A percentile compares a stretch with the other conserved stretches of the same genome.
Evolutionary conservation across 2,888 invertebrate species (phyloP).

Genomic region (Eustalomyia histrio): DNA sequence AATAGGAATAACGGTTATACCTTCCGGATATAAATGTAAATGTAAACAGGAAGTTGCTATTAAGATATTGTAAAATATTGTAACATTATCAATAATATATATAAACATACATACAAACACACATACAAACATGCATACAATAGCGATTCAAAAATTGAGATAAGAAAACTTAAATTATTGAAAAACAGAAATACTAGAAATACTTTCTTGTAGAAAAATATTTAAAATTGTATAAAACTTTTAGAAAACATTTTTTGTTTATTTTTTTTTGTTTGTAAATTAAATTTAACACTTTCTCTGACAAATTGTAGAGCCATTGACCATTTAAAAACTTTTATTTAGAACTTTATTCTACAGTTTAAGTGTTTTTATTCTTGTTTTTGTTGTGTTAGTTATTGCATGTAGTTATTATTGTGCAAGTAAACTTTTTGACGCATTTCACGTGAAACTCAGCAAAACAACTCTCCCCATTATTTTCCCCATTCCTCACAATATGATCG

Average conservation of each 20-base stretch:
- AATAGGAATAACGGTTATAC: slow-evolving; percentile 3
- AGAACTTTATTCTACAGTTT: slow-evolving; percentile 5
- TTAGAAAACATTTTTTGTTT: slow-evolving; percentile 28
- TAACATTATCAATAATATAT: background rate
- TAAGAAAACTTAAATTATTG: slow-evolving; percentile 1
- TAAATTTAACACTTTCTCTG: slow-evolving; percentile 61
- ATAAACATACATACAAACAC: too few species aligned
- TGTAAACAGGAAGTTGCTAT: background rate
- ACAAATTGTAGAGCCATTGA: slow-evolving; percentile 56
- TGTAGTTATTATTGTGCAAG: slow-evolving; percentile 52
- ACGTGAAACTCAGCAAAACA: slow-evolving; percentile 47
- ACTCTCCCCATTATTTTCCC: slow-evolving; percentile 28
- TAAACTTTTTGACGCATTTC: slow-evolving; percentile 64
- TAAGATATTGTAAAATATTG: slow-evolving; percentile 2
- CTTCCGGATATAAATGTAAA: slow-evolving; percentile 11
- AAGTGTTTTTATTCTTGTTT: slow-evolving; percentile 11
- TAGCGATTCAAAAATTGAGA: background rate
- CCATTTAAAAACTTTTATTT: slow-evolving; percentile 51
- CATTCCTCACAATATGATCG: slow-evolving; percentile 25
- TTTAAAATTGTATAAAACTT: background rate
- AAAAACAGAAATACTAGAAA: background rate
- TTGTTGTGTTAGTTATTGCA: slow-evolving; percentile 3
- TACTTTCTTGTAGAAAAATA: background rate
- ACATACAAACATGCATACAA: too few species aligned
- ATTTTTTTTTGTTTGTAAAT: slow-evolving; percentile 46